phyloP scores from a whole-genome alignment of 1,140 invertebrate species.

The Coenobita brevimanus region DNA sequence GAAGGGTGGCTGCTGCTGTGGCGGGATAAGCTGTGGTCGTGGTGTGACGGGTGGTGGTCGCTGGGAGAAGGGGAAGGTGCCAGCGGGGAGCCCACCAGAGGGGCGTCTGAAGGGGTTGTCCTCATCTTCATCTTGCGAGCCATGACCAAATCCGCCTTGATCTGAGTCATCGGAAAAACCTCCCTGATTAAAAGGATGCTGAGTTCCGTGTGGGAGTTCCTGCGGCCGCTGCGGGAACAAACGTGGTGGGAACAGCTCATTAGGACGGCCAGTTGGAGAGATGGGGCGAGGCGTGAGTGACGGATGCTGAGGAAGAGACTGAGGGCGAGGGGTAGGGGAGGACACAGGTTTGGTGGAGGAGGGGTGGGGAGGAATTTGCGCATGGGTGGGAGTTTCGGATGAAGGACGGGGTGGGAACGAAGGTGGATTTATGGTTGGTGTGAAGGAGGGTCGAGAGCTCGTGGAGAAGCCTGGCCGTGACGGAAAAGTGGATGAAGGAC shows the following conservation, averaged over 20 bases:
- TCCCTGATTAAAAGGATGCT: background rate
- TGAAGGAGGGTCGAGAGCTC: background rate
- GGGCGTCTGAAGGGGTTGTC: background rate
- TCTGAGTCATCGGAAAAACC: constrained; percentile 28
- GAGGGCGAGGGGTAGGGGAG: constrained; percentile 60
- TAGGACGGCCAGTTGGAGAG: too few species aligned
- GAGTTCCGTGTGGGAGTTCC: background rate
- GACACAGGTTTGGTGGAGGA: constrained; percentile 7
- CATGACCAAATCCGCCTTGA: constrained; percentile 49
- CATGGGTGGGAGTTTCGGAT: too few species aligned
- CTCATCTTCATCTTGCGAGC: constrained; percentile 1
- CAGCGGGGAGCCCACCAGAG: constrained; percentile 8
- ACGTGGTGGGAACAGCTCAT: background rate
- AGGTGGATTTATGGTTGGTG: background rate
- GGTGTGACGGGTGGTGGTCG: background rate
- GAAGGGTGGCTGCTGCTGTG: constrained; percentile 30
- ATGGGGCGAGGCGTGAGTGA: too few species aligned
- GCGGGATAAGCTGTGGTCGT: constrained; percentile 8
- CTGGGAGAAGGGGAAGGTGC: constrained; percentile 16
- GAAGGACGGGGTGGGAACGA: background rate
- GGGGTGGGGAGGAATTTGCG: too few species aligned
- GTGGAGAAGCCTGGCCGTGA: background rate
- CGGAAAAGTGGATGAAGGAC: background rate
- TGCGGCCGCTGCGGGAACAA: constrained; percentile 18
- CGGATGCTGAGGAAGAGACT: background rate